Evolutionary conservation across 1,140 invertebrate genomes (phyloP), one percentile per base, ranked within the genome.

Genomic region (Rhynchophorus ferrugineus): DNA sequence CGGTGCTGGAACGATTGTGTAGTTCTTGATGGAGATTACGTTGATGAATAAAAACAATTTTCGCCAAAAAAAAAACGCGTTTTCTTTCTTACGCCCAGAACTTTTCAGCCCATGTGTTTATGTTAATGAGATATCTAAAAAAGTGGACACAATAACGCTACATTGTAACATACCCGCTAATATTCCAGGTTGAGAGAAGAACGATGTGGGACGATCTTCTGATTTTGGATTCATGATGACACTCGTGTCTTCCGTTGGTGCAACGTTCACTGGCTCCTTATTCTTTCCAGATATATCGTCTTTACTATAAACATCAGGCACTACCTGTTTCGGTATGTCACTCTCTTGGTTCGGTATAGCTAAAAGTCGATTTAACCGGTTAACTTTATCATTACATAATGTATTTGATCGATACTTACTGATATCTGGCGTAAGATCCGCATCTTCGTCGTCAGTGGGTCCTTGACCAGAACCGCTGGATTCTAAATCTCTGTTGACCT

Each of bases 181-280:
- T 49, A 95, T 92, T 61, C 91, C 91, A 33, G 93, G 92, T 73
- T 95, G 91, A 56, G 88, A 87, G 71, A 95, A 93, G 78, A 95
- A 93, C 58, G 89, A 90, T 61, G 87, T 84, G 57, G 86, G 81
- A 65, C 85, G 78, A 64, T 90, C 87, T 64, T 89, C 85, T 50
- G 79, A 73, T 72, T 85, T 84, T 44, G 78, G 74, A 73, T 84
- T 86, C 84, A 89, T 88, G 68, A 85, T 85, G 68, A 82, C 78
- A 37, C 49, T 42, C 16, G 52, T 52, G 29, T 49, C 49, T 22
- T 53, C 49, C 16, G 56, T 55, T 14, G 54, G 43, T 6, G 45
- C 22, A 8, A 46, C 34, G 9, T 13, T 39, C 8, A 49, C 18
- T 17, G 38, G 21, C 17, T 49, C 52, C 17, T 56, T 56, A 19